A percentile compares a stretch with the other conserved stretches of the same genome.
Evolutionary conservation across 2,113 vertebrate species (phyloP).

Genomic region (Acrocephalus arundinaceus): DNA sequence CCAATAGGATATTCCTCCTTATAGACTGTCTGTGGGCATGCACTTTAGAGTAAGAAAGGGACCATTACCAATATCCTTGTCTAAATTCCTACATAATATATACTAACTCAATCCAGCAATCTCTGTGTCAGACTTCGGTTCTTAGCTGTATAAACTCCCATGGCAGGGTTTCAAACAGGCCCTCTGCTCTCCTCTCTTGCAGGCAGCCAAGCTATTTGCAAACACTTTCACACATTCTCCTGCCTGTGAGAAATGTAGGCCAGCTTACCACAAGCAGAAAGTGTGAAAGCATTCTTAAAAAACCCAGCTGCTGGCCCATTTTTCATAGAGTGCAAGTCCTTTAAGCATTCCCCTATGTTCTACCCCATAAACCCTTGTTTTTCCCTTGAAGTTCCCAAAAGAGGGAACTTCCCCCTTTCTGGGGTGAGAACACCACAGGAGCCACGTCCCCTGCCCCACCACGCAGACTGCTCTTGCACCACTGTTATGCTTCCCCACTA

Average conservation of each 20-base stretch:
- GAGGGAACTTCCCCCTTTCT: not conserved
- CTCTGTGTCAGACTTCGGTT: not conserved
- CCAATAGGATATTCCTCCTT: not conserved
- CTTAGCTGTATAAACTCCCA: not conserved
- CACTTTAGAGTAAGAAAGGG: not conserved
- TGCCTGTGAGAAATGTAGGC: slow-evolving; percentile 35
- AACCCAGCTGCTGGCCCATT: slow-evolving; percentile 25
- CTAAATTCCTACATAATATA: not conserved
- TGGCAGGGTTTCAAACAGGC: not conserved
- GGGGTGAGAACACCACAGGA: not conserved
- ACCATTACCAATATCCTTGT: not conserved
- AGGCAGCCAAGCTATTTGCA: slow-evolving; percentile 48
- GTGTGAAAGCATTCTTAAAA: slow-evolving; percentile 27
- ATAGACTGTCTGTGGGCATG: not conserved
- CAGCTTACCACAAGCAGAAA: not conserved
- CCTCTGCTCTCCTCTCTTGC: not conserved
- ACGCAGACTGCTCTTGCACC: not conserved
- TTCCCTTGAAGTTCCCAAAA: not conserved
- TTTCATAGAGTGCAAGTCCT: not conserved
- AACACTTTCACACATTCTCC: slow-evolving; percentile 40
- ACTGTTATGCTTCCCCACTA: accelerated
- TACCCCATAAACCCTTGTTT: not conserved
- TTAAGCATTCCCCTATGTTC: not conserved
- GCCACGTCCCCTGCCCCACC: not conserved
- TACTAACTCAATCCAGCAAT: not conserved